Percentiles rank a stretch among this genome's conserved stretches.
These are phyloP conservation scores for Carapus acus DNA, from an alignment of 2,797 vertebrate species.

Conservation along the genomic window DNA sequence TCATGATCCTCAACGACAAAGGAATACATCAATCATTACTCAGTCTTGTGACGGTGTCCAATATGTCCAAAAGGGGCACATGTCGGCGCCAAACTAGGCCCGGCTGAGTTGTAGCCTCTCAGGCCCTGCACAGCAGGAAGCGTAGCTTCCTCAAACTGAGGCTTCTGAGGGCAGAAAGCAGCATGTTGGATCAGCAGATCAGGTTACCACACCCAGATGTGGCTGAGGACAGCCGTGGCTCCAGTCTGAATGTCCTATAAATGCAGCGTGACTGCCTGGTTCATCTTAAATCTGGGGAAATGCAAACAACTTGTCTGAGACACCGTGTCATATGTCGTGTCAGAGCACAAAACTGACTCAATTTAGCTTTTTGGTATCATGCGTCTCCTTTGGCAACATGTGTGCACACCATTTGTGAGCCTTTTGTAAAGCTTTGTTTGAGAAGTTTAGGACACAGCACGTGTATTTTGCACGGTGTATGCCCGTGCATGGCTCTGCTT, in stretches of 20 bases:
- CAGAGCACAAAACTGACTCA: slow-evolving; percentile 14
- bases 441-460: slow-evolving; percentile 13
- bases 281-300: slow-evolving; percentile 12
- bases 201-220: slow-evolving; percentile 64
- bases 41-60: slow-evolving; percentile 26
- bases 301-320: slow-evolving; percentile 46
- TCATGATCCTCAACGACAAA: slow-evolving; percentile 1
- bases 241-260: slow-evolving; percentile 48
- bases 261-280: slow-evolving; percentile 45
- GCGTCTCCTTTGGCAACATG: too few relatives aligned
- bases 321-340: slow-evolving; percentile 18
- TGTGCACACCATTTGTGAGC: too few relatives aligned
- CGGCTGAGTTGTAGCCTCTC: slow-evolving; percentile 32
- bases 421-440: slow-evolving; percentile 3
- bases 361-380: too few relatives aligned
- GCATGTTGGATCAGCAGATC: slow-evolving; percentile 44
- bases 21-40: slow-evolving; percentile 1
- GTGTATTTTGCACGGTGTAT: slow-evolving; percentile 19
- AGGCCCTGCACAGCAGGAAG: slow-evolving; percentile 58
- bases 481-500: slow-evolving; percentile 29
- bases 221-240: slow-evolving; percentile 36
- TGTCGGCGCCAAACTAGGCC: slow-evolving; percentile 56
- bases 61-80: slow-evolving; percentile 24
- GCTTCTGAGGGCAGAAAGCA: slow-evolving; percentile 55
- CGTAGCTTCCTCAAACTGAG: slow-evolving; percentile 49